Evolutionary conservation across 64 coral and sea anemone genomes (phyloP).

Genomic region (Porites australiensis): DNA sequence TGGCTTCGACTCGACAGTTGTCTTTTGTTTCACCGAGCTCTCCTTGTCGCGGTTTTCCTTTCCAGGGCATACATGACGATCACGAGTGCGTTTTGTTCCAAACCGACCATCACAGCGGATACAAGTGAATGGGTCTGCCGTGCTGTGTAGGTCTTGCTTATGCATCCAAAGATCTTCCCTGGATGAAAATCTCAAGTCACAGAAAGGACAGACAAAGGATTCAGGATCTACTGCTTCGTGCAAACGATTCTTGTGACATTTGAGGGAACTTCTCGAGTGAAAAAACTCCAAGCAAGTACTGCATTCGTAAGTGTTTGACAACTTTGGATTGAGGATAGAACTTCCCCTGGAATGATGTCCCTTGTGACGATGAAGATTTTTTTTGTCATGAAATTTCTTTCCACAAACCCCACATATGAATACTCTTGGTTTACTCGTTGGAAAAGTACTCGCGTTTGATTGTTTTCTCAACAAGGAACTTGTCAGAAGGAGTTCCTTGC

Average conservation of each 20-base stretch:
- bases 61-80: not conserved
- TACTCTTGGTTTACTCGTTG: not conserved
- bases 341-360: not conserved
- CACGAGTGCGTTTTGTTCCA: not conserved
- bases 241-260: not conserved
- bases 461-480: too few relatives aligned
- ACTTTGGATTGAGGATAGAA: not conserved
- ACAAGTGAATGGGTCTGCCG: not conserved
- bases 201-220: not conserved
- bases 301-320: not conserved
- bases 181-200: slow-evolving; percentile 4
- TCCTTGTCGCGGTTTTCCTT: not conserved
- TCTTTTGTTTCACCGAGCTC: not conserved
- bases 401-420: not conserved
- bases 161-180: not conserved
- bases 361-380: not conserved
- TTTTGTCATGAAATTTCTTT: not conserved
- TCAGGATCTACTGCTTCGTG: not conserved
- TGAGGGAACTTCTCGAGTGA: not conserved
- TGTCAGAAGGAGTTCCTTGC: not conserved
- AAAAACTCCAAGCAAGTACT: not conserved
- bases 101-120: not conserved
- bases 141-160: not conserved
- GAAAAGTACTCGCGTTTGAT: not conserved
- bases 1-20: not conserved